Evolutionary conservation across 2,888 invertebrate species (phyloP).

Genomic region (Meiosimyza platycephala): DNA sequence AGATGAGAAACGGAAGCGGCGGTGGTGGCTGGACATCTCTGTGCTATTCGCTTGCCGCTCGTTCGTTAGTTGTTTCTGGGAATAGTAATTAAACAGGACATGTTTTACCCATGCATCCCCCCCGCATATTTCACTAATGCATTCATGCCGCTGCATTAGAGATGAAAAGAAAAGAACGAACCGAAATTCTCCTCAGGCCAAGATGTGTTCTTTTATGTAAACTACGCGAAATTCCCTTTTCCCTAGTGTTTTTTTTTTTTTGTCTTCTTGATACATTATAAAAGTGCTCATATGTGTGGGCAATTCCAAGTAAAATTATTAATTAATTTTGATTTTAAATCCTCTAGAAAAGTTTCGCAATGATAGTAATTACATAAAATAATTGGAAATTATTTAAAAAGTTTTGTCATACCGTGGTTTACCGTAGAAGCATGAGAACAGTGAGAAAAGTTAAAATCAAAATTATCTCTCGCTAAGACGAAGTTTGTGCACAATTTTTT

Average conservation of each 20-base stretch:
- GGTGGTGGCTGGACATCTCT: neutral
- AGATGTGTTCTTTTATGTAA: constrained; percentile 35
- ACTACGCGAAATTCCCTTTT: constrained; percentile 14
- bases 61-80: constrained; percentile 26
- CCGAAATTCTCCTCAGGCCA: constrained; percentile 1
- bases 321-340: no score
- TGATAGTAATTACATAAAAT: no score
- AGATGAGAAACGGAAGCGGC: constrained; percentile 20
- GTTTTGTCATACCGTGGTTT: no score
- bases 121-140: no score
- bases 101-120: constrained; percentile 3
- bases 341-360: no score
- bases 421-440: no score
- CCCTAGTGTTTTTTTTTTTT: neutral
- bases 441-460: no score
- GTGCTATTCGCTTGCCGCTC: neutral
- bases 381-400: no score
- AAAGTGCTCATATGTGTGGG: neutral
- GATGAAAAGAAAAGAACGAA: constrained; percentile 6
- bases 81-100: constrained; percentile 52
- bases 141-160: neutral
- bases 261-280: neutral
- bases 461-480: no score
- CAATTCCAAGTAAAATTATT: no score
- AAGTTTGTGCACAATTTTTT: no score